These are phyloP conservation scores for Amphimallon solstitiale DNA, from an alignment of 2,888 invertebrate species.

Conservation along the genomic window DNA sequence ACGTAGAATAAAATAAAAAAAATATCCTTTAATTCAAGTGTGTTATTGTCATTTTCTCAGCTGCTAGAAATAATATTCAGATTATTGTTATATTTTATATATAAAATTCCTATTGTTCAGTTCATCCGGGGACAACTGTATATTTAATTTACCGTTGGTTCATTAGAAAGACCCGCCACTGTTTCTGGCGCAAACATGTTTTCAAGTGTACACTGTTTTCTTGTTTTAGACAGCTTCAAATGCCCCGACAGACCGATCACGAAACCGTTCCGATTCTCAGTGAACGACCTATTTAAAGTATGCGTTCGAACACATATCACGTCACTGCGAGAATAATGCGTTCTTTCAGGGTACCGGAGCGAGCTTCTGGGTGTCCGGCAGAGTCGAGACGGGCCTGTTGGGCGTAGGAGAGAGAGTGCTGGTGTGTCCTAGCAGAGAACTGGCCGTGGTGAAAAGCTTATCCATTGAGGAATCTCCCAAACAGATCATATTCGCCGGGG, in stretches of 20 bases:
- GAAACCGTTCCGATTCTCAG: slow-evolving; percentile 90
- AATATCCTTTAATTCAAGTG: no score
- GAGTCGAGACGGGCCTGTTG: slow-evolving; percentile 90
- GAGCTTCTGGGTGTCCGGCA: slow-evolving; percentile 90
- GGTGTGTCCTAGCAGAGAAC: slow-evolving; percentile 86
- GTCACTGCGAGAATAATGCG: slow-evolving; percentile 75
- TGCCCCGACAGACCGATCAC: slow-evolving; percentile 87
- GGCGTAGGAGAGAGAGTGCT: slow-evolving; percentile 87
- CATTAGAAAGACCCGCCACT: no score
- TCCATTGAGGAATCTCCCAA: slow-evolving; percentile 77
- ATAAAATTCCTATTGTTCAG: no score
- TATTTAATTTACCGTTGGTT: no score
- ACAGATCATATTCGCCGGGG: slow-evolving; percentile 90
- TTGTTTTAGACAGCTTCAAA: slow-evolving; percentile 80
- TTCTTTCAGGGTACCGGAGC: slow-evolving; percentile 76
- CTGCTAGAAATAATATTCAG: no score
- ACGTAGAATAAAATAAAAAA: no score
- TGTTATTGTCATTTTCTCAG: no score
- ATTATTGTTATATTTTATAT: no score
- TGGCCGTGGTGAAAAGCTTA: slow-evolving; percentile 82
- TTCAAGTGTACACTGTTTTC: no score
- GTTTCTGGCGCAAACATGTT: no score
- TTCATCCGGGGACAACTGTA: no score
- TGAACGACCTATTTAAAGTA: slow-evolving; percentile 95
- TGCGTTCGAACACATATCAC: slow-evolving; percentile 67